These are phyloP conservation scores for Baronia brevicornis DNA, from an alignment of 2,888 invertebrate species.

Conservation along the genomic window DNA sequence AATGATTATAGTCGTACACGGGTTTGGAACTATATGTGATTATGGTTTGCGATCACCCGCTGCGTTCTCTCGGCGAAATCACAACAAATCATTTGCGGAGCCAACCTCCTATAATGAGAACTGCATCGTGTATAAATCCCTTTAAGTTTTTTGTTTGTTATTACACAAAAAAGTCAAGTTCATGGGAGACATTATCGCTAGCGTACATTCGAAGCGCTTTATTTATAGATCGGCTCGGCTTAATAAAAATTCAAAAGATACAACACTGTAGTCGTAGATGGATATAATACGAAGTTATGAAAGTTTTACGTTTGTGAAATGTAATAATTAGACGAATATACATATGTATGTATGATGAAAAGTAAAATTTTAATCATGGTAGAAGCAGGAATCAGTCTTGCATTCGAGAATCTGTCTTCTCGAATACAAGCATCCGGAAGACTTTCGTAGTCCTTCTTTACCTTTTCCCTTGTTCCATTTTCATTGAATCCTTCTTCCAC, in stretches of 20 bases:
- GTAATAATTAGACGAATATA: too few species aligned
- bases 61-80: slow-evolving; percentile 67
- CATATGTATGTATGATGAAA: too few species aligned
- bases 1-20: slow-evolving; percentile 36
- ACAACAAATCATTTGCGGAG: slow-evolving; percentile 71
- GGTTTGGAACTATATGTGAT: slow-evolving; percentile 38
- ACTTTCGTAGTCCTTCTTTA: too few species aligned
- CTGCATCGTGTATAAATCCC: slow-evolving; percentile 62
- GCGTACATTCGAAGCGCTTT: slow-evolving; percentile 1
- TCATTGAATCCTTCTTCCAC: too few species aligned
- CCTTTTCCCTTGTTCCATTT: too few species aligned
- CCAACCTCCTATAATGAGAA: slow-evolving; percentile 70
- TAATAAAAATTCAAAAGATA: neutral
- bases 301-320: too few species aligned
- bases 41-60: slow-evolving; percentile 69
- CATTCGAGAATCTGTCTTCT: too few species aligned
- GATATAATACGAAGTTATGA: too few species aligned
- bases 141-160: slow-evolving; percentile 31
- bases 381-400: too few species aligned
- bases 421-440: too few species aligned
- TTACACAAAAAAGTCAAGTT: slow-evolving; percentile 15
- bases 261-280: too few species aligned
- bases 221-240: neutral
- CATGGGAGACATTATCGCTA: slow-evolving; percentile 9
- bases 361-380: too few species aligned